These are phyloP conservation scores for Cheilosia grossa DNA, from an alignment of 2,888 invertebrate genomes.

Conservation along the genomic window DNA sequence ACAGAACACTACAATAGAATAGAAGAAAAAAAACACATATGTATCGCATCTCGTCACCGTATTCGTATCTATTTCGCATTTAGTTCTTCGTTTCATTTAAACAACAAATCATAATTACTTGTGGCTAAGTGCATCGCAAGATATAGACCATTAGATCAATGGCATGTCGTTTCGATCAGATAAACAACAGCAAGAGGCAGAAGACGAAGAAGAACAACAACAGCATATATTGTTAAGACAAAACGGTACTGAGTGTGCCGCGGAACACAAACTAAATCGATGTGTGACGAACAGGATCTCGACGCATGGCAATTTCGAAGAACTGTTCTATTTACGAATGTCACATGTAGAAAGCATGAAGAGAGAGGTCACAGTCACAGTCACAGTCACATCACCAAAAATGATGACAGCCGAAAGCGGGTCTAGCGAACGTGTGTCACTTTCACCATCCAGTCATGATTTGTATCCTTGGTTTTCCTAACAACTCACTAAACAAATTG, in stretches of 20 bases:
- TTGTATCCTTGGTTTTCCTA: slow-evolving; percentile 31
- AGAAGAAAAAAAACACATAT: not conserved
- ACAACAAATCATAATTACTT: slow-evolving; percentile 48
- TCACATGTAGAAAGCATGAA: slow-evolving; percentile 56
- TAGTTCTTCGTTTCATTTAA: slow-evolving; percentile 26
- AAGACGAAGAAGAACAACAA: slow-evolving; percentile 18
- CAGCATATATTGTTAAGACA: slow-evolving; percentile 2
- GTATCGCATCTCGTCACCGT: not conserved
- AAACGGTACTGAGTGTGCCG: slow-evolving; percentile 15
- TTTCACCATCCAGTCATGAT: slow-evolving; percentile 60
- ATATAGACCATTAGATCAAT: slow-evolving; percentile 79
- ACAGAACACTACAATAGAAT: slow-evolving; percentile 23
- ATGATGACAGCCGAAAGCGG: slow-evolving; percentile 58
- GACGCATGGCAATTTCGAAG: not conserved
- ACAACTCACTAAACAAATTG: slow-evolving; percentile 53
- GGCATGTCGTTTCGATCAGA: slow-evolving; percentile 46
- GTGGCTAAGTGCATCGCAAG: slow-evolving; percentile 57
- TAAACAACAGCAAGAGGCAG: slow-evolving; percentile 22
- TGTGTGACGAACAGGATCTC: slow-evolving; percentile 13
- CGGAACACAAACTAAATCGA: slow-evolving; percentile 27
- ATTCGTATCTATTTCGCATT: slow-evolving; percentile 33
- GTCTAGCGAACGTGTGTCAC: slow-evolving; percentile 51
- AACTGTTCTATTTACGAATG: slow-evolving; percentile 49
- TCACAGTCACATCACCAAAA: slow-evolving; percentile 19
- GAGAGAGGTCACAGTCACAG: slow-evolving; percentile 16